Base-by-base conservation (phyloP, 2,888 invertebrate species). In the Carcina quercana region DNA sequence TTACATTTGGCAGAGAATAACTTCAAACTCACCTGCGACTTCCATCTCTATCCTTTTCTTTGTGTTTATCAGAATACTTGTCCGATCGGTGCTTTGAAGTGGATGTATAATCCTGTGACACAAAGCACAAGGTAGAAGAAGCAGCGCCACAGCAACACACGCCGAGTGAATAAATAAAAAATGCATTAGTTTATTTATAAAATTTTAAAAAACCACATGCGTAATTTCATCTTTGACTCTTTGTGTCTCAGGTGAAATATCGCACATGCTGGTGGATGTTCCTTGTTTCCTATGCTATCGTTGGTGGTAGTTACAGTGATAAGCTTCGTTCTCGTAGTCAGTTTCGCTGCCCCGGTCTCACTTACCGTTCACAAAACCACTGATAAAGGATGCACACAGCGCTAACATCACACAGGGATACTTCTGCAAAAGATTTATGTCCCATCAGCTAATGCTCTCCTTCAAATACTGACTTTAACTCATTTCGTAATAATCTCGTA, bases 371-470 rank as follows among this genome's bases (percentile, higher is more conserved):
- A 78, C 73, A 70, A 78, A 84, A 85, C 85, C 86, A 79, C 72
- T 84, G 82, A 79, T 76, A 78, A 86, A 85, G 86, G 86, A 85
- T 82, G 87, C 86, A 86, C 85, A 86, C 87, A 86, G 86, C 86
- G 84, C 86, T 85, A 86, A 83, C 83, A 87, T 87, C 87, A 87
- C 87, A 86, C 86, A 86, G 85, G 87, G 86, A 86, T 85, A 86
- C 83, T 90, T 91, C 91, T 91, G 91, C 89, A 91, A 88, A 91
- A 91, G 89, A 91, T 88, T 79, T 83, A 89, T 83, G 89, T 88
- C 90, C 88, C 88, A 86, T 88, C 86, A 88, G 88, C 87, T 82
- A 60, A 72, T 67, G 69, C 73, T 66, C 70, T 67, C 63, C 67
- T 46, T 44, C 55, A 53, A 68, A 38, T 37, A 35, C 17, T 35